Evolutionary conservation across 2,797 vertebrate genomes (phyloP).

Genomic region (Dallia pectoralis): DNA sequence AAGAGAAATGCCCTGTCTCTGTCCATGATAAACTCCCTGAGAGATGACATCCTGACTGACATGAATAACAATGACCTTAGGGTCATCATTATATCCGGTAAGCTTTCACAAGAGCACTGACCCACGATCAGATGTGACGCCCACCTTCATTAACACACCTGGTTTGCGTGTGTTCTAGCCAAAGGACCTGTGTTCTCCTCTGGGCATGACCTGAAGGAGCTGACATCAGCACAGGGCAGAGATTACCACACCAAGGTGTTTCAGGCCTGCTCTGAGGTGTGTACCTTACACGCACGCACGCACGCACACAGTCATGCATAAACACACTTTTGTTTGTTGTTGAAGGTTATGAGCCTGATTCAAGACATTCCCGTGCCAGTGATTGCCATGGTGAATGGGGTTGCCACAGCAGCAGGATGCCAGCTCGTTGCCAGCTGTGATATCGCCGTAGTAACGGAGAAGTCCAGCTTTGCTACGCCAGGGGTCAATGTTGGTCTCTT

Average conservation of each 20-base stretch:
- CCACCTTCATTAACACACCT: neutral
- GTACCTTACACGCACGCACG: constrained; percentile 19
- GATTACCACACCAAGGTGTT: constrained; percentile 84
- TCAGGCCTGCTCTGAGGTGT: constrained; percentile 85
- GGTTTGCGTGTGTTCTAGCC: constrained; percentile 65
- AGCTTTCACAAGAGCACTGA: neutral
- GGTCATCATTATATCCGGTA: constrained; percentile 91
- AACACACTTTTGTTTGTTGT: neutral
- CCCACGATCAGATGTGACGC: neutral
- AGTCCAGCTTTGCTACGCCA: constrained; percentile 88
- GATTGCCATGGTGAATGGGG: constrained; percentile 91
- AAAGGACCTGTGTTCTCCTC: constrained; percentile 92
- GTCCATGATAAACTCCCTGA: constrained; percentile 84
- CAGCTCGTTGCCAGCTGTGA: constrained; percentile 97
- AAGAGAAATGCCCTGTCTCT: constrained; percentile 89
- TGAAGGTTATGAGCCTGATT: constrained; percentile 90
- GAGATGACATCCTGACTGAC: constrained; percentile 79
- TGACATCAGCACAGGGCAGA: constrained; percentile 75
- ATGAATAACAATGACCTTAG: constrained; percentile 76
- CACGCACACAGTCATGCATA: neutral
- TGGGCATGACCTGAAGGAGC: constrained; percentile 91
- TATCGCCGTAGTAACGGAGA: constrained; percentile 85
- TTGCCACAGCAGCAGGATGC: constrained; percentile 93
- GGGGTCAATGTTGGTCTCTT: constrained; percentile 92
- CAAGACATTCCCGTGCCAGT: constrained; percentile 89